These are phyloP conservation scores for Lasioglossum calceatum DNA, from an alignment of 2,888 invertebrate species.

Conservation along the genomic window DNA sequence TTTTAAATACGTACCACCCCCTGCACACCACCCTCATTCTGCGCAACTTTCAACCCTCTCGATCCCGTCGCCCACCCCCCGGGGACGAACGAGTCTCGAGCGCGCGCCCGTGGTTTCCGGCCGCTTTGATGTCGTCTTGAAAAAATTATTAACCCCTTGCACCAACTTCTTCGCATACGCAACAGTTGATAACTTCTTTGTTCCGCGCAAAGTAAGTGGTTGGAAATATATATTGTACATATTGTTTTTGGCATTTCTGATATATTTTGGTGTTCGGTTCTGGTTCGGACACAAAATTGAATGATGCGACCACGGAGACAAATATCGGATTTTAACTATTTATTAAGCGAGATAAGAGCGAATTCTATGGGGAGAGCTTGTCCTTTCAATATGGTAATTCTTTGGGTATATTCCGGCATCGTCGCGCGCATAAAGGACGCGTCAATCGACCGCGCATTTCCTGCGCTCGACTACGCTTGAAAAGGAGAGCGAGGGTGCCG, in stretches of 20 bases:
- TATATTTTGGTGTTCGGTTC: not conserved
- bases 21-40: conserved; percentile 49
- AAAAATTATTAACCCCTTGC: conserved; percentile 71
- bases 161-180: not conserved
- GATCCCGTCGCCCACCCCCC: not conserved
- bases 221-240: not conserved
- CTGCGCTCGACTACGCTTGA: conserved; percentile 57
- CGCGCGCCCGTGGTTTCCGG: conserved; percentile 71
- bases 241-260: not conserved
- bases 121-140: conserved; percentile 82
- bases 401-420: conserved; percentile 56
- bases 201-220: no score
- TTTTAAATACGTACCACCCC: conserved; percentile 79
- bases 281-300: not conserved
- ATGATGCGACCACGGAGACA: conserved; percentile 49
- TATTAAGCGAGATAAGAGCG: conserved; percentile 75
- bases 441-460: conserved; percentile 67
- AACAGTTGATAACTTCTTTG: not conserved
- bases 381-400: conserved; percentile 76
- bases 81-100: conserved; percentile 79
- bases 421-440: conserved; percentile 62
- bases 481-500: conserved; percentile 50
- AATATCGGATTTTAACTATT: conserved; percentile 79
- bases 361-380: conserved; percentile 70
- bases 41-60: conserved; percentile 54